Percentiles rank a stretch among this genome's conserved stretches.
Conservation (phyloP, 2,113 vertebrate species). For the Apodemus sylvaticus region DNA sequence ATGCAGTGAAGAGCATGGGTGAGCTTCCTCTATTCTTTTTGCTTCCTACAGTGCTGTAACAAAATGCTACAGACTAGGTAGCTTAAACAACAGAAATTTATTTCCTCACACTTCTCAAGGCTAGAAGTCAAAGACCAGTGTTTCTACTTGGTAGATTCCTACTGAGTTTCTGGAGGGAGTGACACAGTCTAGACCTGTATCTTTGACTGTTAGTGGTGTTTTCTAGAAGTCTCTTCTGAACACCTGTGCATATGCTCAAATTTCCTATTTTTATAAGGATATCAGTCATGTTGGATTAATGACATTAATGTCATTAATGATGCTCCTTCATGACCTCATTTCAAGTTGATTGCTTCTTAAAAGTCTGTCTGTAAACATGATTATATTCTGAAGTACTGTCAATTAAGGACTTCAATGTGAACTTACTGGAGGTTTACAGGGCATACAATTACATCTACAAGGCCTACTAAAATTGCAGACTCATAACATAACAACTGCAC, state of each 20-base stretch:
- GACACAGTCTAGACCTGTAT: background rate
- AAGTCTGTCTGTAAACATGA: background rate
- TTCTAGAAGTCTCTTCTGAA: background rate
- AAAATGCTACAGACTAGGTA: background rate
- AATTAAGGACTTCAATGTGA: background rate
- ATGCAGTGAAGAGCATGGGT: background rate
- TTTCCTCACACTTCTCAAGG: background rate
- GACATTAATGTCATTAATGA: background rate
- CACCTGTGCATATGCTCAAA: background rate
- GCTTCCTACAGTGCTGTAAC: background rate
- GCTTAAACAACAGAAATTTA: background rate
- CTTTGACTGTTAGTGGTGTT: background rate
- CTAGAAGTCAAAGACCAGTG: background rate
- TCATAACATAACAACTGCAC: background rate
- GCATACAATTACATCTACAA: background rate
- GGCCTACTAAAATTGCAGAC: background rate
- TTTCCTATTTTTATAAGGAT: constrained; percentile 16
- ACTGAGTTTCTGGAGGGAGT: background rate
- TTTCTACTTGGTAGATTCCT: background rate
- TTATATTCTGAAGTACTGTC: background rate
- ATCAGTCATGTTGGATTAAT: background rate
- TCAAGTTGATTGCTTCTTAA: background rate
- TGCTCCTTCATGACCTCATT: background rate
- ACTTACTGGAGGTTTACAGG: background rate
- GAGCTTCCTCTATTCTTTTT: background rate